Base-by-base conservation (phyloP, 1,140 invertebrate genomes). In the Homarus americanus region DNA sequence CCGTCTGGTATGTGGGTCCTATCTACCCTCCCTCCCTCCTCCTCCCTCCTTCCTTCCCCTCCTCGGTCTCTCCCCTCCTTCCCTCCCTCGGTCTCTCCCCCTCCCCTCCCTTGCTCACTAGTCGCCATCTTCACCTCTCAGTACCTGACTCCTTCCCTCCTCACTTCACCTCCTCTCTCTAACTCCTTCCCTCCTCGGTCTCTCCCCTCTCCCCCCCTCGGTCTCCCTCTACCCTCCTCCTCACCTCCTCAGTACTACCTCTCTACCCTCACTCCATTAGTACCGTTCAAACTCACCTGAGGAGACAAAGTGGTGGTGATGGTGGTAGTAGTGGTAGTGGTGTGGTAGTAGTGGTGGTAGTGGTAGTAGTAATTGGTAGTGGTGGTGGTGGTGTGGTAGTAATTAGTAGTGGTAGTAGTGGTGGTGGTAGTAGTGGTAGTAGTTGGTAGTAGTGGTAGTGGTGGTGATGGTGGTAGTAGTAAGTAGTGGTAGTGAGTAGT, bases 1-100 rank as follows among this genome's bases (percentile, higher is more conserved):
- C n/a, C n/a, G n/a, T n/a, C n/a, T n/a, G n/a, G n/a, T n/a, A n/a
- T n/a, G n/a, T n/a, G n/a, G n/a, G n/a, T n/a, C n/a, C n/a, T n/a
- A n/a, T n/a, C n/a, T n/a, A n/a, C 44, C 36, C 73, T 76, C 73
- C 36, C 73, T 72, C 69, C 36, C 69, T 72, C 69, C 36, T 34
- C 36, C 69, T 72, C 69, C 36, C 69, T 72, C 69, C 36, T 34
- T 72, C 69, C 36, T 34, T 34, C 36, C 69, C 36, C 73, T 72
- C 69, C 36, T 34, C 2, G 17, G 4, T 9, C 63, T 66, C 63
- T 66, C 28, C 1, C 28, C 28, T 9, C 2, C 28, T 2, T 66
- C 20, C 7, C 28, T 66, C 10, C 24, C 66, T 63, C 24, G 10
- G 10, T 58, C 24, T 24, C 24, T 24, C 24, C 24, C 53, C 53